phyloP scores from a whole-genome alignment of 2,888 invertebrate genomes.

The Diarsia rubi region DNA sequence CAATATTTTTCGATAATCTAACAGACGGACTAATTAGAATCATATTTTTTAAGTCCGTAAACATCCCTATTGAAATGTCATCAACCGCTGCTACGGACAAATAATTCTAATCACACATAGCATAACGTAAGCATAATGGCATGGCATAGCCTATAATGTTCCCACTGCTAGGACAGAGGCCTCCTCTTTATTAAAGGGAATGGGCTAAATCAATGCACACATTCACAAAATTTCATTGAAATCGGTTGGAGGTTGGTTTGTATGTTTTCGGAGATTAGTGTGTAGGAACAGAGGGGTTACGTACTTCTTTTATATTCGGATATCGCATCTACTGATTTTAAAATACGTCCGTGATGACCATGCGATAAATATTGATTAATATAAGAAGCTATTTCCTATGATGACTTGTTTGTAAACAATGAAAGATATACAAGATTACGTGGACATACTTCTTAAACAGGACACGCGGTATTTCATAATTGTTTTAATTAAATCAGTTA shows the following conservation, averaged over 20 bases:
- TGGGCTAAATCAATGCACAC: too few relatives aligned
- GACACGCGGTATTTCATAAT: background rate
- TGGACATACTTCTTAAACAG: background rate
- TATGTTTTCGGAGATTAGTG: background rate
- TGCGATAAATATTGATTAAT: background rate
- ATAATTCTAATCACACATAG: too few relatives aligned
- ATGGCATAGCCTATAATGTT: too few relatives aligned
- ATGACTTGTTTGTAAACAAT: constrained; percentile 18
- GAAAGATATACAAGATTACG: background rate
- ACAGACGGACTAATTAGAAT: too few relatives aligned
- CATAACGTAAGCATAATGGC: too few relatives aligned
- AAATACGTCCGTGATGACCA: background rate
- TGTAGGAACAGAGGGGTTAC: background rate
- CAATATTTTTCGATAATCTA: too few relatives aligned
- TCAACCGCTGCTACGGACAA: too few relatives aligned
- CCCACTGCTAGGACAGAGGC: too few relatives aligned
- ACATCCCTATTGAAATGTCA: too few relatives aligned
- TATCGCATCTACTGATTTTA: background rate
- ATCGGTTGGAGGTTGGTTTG: too few relatives aligned
- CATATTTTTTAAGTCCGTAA: too few relatives aligned
- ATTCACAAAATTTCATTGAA: background rate
- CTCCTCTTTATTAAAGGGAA: too few relatives aligned
- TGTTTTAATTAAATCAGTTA: background rate
- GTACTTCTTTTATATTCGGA: background rate
- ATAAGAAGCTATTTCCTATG: background rate